phyloP scores from a whole-genome alignment of 1,140 invertebrate species.

The Lepidurus arcticus region DNA sequence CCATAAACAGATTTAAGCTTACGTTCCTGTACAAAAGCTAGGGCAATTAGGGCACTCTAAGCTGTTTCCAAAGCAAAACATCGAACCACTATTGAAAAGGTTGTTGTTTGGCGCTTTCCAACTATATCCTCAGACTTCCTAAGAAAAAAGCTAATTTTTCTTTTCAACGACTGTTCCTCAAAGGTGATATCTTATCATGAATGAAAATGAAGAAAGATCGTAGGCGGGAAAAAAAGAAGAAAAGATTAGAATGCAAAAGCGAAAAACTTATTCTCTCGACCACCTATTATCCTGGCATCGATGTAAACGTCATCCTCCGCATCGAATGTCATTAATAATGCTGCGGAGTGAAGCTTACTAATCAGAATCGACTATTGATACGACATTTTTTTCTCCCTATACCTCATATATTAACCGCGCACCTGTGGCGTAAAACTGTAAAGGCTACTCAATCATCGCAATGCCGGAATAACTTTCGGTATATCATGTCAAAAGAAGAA shows the following conservation, averaged over 20 bases:
- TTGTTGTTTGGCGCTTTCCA: too few relatives aligned
- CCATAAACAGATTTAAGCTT: too few relatives aligned
- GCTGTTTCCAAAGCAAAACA: too few relatives aligned
- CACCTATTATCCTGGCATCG: not conserved
- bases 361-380: slow-evolving; percentile 3
- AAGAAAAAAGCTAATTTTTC: too few relatives aligned
- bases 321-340: not conserved
- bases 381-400: not conserved
- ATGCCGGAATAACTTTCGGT: not conserved
- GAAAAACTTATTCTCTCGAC: not conserved
- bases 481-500: not conserved
- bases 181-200: too few relatives aligned
- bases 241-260: not conserved
- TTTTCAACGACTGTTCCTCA: too few relatives aligned
- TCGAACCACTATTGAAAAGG: too few relatives aligned
- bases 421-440: not conserved
- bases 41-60: too few relatives aligned
- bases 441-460: not conserved
- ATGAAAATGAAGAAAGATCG: too few relatives aligned
- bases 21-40: too few relatives aligned
- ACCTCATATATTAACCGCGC: not conserved
- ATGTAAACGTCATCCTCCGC: not conserved
- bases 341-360: not conserved
- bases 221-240: not conserved
- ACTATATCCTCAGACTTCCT: too few relatives aligned